Evolutionary conservation across 1,140 invertebrate genomes (phyloP).

Genomic region (Dolichoris vasculosae): DNA sequence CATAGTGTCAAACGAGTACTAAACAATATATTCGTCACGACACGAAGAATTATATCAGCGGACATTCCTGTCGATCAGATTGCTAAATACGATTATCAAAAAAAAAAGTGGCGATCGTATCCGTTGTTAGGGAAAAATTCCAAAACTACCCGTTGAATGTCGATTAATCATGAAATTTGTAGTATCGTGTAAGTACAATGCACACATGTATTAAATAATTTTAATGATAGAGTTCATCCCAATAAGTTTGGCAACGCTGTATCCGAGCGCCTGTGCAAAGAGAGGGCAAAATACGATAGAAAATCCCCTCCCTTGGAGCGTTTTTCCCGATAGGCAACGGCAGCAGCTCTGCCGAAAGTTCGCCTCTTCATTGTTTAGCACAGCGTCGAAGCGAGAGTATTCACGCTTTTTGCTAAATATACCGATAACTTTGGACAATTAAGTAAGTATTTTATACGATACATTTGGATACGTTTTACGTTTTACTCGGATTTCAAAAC

Average conservation of each 20-base stretch:
- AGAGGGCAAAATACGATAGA: not conserved
- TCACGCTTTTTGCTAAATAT: conserved; percentile 69
- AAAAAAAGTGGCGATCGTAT: not conserved
- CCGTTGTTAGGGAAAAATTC: not conserved
- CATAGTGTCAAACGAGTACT: not conserved
- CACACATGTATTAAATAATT: not conserved
- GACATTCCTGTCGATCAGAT: not conserved
- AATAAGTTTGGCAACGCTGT: conserved; percentile 20
- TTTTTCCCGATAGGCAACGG: not conserved
- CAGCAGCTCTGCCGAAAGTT: not conserved
- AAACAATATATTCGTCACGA: not conserved
- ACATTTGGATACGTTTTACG: not conserved
- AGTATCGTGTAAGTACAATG: not conserved
- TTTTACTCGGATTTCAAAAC: too few species aligned
- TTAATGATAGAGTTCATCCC: not conserved
- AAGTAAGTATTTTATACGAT: conserved; percentile 45
- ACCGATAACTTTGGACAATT: not conserved
- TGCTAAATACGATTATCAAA: not conserved
- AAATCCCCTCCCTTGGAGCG: not conserved
- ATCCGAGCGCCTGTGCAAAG: conserved; percentile 2
- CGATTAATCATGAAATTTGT: not conserved
- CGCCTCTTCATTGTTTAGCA: conserved; percentile 66
- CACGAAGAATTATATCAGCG: not conserved
- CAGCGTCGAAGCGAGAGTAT: conserved; percentile 75
- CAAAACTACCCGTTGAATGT: not conserved